phyloP scores from a whole-genome alignment of 2,113 vertebrate genomes.

The Rynchops niger region DNA sequence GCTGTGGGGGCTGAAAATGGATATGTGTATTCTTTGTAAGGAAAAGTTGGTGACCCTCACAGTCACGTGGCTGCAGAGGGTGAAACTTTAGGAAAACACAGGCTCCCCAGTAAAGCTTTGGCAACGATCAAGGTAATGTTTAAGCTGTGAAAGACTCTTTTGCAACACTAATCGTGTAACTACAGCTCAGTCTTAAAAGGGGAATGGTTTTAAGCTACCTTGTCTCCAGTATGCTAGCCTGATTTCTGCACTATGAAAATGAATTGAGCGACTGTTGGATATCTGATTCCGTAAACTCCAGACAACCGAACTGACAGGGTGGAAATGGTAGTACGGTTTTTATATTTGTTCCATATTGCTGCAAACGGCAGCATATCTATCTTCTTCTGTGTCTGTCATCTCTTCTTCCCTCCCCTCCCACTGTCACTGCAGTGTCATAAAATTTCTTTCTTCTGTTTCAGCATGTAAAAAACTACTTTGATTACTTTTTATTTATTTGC shows the following conservation, averaged over 20 bases:
- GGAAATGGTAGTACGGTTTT: neutral
- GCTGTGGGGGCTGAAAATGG: neutral
- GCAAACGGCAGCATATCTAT: neutral
- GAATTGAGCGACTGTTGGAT: rapidly evolving
- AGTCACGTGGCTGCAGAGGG: neutral
- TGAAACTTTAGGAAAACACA: neutral
- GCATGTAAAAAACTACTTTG: neutral
- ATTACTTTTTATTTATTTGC: neutral
- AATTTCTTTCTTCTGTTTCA: neutral
- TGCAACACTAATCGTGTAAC: neutral
- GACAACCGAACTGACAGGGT: neutral
- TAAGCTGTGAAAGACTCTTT: neutral
- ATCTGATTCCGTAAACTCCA: neutral
- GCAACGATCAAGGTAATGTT: neutral
- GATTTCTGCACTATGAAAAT: neutral
- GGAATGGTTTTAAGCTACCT: neutral
- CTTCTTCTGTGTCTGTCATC: neutral
- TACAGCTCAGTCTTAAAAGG: neutral
- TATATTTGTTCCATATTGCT: neutral
- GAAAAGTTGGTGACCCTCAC: neutral
- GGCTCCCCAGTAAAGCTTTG: neutral
- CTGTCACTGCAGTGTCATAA: neutral
- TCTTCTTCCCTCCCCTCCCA: neutral
- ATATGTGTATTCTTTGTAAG: neutral
- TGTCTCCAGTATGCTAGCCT: neutral